Evolutionary conservation across 92 coral and sea anemone species (phyloP).

Genomic region (Anthopleura xanthogrammica): DNA sequence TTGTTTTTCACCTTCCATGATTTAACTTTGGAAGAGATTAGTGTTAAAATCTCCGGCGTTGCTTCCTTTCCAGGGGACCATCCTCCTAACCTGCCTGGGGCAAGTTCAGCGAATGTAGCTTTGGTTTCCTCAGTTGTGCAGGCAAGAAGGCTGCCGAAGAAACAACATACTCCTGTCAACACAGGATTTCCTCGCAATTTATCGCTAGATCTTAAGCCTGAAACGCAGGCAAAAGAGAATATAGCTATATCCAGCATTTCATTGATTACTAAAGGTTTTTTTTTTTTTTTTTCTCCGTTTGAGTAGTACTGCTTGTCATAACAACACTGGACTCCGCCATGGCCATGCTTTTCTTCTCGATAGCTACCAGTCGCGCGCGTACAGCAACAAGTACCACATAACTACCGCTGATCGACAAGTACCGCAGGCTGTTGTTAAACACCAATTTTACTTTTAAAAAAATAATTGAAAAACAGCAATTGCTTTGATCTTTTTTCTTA

Average conservation of each 20-base stretch:
- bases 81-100: conserved; percentile 21
- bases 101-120: not conserved
- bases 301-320: not conserved
- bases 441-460: no score
- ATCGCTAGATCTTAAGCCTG: conserved; percentile 8
- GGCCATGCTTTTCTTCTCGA: not conserved
- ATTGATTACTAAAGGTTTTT: not conserved
- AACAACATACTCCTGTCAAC: not conserved
- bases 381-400: no score
- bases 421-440: no score
- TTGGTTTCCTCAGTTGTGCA: not conserved
- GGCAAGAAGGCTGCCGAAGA: conserved; percentile 13
- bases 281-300: not conserved
- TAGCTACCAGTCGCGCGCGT: no score
- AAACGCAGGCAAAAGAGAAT: conserved; percentile 15
- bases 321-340: not conserved
- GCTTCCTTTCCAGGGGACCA: conserved; percentile 34
- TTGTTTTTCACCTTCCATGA: not conserved
- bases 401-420: not conserved
- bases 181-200: conserved; percentile 25
- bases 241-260: conserved; percentile 30
- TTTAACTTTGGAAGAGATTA: conserved; percentile 28
- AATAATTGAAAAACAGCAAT: no score
- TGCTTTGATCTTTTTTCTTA: no score
- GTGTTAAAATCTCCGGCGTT: conserved; percentile 24